Conservation (phyloP, 2,888 invertebrate genomes). For the Drosophila affinis region DNA sequence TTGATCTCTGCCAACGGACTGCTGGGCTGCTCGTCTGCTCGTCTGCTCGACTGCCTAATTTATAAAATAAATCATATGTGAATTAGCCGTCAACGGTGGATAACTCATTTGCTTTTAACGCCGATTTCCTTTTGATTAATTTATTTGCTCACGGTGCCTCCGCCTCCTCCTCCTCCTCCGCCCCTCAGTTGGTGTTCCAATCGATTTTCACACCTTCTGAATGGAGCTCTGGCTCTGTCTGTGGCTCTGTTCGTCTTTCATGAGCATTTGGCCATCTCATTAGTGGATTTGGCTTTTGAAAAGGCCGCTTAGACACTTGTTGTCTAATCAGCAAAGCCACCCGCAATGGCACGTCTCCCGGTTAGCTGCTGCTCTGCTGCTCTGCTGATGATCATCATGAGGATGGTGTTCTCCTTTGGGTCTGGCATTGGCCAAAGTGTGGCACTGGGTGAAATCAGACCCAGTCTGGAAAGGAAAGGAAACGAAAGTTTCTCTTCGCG, state of each 20-base stretch:
- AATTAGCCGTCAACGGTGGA: slow-evolving; percentile 69
- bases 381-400: slow-evolving; percentile 20
- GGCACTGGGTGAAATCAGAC: slow-evolving; percentile 72
- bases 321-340: slow-evolving; percentile 77
- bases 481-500: slow-evolving; percentile 77
- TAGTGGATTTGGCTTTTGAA: slow-evolving; percentile 67
- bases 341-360: slow-evolving; percentile 69
- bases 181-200: slow-evolving; percentile 56
- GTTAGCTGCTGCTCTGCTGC: neutral
- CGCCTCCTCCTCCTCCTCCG: neutral
- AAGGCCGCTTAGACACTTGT: slow-evolving; percentile 69
- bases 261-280: slow-evolving; percentile 59
- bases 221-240: slow-evolving; percentile 8
- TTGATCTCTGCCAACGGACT: slow-evolving; percentile 34
- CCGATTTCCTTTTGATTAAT: slow-evolving; percentile 73
- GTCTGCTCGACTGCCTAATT: slow-evolving; percentile 59
- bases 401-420: slow-evolving; percentile 42
- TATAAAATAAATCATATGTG: slow-evolving; percentile 68
- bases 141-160: slow-evolving; percentile 56
- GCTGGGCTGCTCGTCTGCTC: neutral
- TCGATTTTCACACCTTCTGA: slow-evolving; percentile 69
- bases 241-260: slow-evolving; percentile 16
- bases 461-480: slow-evolving; percentile 66
- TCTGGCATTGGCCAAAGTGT: slow-evolving; percentile 58
- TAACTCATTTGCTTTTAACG: slow-evolving; percentile 45